These are phyloP conservation scores for Diadromus collaris DNA, from an alignment of 2,888 invertebrate genomes.

Conservation along the genomic window DNA sequence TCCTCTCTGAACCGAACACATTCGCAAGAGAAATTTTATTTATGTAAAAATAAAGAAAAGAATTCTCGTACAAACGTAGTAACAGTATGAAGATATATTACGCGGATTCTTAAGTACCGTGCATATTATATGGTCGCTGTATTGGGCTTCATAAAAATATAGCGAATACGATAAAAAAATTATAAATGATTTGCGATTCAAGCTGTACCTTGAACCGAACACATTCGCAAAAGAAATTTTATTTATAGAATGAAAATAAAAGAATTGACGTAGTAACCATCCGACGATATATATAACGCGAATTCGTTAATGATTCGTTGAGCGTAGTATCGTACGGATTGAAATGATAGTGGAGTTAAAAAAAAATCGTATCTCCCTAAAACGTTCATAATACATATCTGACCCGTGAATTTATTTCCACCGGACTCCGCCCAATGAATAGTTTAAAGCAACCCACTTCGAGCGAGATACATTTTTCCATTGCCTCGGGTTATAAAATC, in stretches of 20 bases:
- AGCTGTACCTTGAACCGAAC: neutral
- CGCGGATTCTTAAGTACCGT: conserved; percentile 6
- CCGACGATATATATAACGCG: no score
- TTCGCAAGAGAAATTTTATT: neutral
- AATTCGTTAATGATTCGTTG: neutral
- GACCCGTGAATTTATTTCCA: neutral
- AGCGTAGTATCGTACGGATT: neutral
- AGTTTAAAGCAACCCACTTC: neutral
- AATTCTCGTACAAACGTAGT: no score
- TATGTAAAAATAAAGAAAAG: neutral
- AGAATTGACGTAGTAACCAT: neutral
- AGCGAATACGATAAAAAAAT: neutral
- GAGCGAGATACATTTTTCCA: neutral
- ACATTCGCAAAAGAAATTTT: neutral
- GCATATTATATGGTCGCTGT: neutral
- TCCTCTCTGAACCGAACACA: neutral
- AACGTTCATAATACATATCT: neutral
- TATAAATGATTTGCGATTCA: no score
- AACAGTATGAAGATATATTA: no score
- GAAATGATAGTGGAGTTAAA: neutral
- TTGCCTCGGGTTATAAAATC: neutral
- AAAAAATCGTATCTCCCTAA: neutral
- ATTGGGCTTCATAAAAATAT: neutral
- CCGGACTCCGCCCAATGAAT: neutral
- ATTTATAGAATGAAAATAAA: neutral